phyloP scores from a whole-genome alignment of 2,113 vertebrate genomes.

The Lophochroa leadbeateri region DNA sequence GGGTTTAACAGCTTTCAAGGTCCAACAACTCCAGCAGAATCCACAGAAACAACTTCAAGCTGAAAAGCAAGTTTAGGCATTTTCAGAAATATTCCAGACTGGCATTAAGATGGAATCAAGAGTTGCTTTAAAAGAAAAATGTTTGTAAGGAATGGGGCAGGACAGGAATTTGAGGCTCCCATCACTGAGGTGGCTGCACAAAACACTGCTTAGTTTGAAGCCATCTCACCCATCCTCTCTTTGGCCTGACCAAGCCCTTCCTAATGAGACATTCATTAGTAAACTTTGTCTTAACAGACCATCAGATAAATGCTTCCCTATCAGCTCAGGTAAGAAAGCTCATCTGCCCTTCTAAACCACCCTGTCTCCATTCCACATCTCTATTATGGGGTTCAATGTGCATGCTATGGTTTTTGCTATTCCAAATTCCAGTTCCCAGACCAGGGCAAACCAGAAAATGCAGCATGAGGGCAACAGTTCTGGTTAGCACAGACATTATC shows the following conservation, averaged over 20 bases:
- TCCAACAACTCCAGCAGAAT: not conserved
- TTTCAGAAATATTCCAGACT: not conserved
- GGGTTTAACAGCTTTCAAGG: not conserved
- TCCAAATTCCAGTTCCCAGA: not conserved
- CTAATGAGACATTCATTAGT: not conserved
- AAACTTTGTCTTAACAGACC: not conserved
- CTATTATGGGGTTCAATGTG: not conserved
- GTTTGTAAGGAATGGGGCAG: not conserved
- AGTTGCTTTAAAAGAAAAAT: not conserved
- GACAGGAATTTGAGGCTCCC: not conserved
- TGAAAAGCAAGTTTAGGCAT: not conserved
- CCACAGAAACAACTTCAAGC: not conserved
- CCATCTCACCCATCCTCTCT: not conserved
- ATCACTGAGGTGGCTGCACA: not conserved
- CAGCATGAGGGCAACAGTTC: not conserved
- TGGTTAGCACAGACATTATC: fast-evolving
- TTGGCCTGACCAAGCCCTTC: not conserved
- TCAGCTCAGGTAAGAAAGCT: not conserved
- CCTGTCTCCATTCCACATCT: not conserved
- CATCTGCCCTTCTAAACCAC: not conserved
- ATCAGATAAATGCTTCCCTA: not conserved
- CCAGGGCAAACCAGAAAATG: not conserved
- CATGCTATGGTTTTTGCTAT: not conserved
- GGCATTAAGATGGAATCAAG: not conserved
- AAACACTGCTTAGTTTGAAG: not conserved